A percentile compares a stretch with the other conserved stretches of the same genome.
phyloP scores from a whole-genome alignment of 2,888 invertebrate species.

The Drosophila rellima region DNA sequence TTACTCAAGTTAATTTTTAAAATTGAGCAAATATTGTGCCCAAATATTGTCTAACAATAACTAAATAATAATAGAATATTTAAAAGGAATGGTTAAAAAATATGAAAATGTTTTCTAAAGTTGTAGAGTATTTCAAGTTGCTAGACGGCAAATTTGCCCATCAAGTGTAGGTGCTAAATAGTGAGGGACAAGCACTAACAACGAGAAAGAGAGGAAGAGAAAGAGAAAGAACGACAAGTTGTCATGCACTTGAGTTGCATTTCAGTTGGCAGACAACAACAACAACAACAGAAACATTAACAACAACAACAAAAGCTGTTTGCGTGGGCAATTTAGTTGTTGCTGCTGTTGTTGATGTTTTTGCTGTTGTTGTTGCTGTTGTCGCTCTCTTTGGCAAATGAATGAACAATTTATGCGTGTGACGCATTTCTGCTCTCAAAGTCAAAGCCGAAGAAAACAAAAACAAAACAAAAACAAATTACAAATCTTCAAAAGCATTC shows the following conservation, averaged over 20 bases:
- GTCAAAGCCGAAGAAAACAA: conserved; percentile 69
- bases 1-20: not conserved
- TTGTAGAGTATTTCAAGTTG: conserved; percentile 11
- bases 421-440: conserved; percentile 74
- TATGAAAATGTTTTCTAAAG: not conserved
- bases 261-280: conserved; percentile 34
- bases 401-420: conserved; percentile 75
- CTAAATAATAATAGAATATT: not conserved
- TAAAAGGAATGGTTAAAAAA: not conserved
- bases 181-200: not conserved
- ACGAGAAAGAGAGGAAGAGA: not conserved
- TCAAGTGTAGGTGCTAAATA: conserved; percentile 29
- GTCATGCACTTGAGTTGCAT: conserved; percentile 59
- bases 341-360: conserved; percentile 30
- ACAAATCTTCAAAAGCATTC: conserved; percentile 77
- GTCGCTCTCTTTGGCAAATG: conserved; percentile 57
- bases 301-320: conserved; percentile 24
- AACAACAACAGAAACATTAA: conserved; percentile 23
- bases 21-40: not conserved
- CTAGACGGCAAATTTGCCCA: conserved; percentile 8
- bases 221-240: not conserved
- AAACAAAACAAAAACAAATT: conserved; percentile 62
- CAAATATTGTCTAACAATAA: not conserved
- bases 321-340: conserved; percentile 63
- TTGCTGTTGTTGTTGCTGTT: conserved; percentile 31